Conservation (phyloP, 1,140 invertebrate genomes). For the Drosophila triauraria region DNA sequence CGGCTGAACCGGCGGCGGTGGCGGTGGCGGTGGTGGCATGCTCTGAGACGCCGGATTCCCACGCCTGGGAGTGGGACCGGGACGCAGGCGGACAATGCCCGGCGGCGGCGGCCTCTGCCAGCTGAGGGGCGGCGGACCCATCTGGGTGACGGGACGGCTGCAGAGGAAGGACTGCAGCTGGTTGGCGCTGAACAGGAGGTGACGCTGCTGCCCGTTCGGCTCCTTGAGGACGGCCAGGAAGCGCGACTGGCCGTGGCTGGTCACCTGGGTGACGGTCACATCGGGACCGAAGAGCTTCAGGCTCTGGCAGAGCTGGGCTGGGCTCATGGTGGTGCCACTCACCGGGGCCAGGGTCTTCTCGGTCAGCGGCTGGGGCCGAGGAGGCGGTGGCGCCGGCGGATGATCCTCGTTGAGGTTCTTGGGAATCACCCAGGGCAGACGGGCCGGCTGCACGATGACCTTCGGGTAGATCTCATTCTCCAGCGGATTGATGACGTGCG, state of each 20-base stretch:
- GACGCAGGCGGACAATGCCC: background rate
- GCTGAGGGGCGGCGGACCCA: background rate
- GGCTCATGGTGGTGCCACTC: background rate
- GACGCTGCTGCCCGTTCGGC: slow-evolving; percentile 1
- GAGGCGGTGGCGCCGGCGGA: background rate
- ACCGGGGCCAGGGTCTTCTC: too few species aligned
- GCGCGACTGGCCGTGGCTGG: background rate
- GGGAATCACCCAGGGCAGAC: slow-evolving; percentile 15
- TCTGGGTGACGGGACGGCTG: background rate
- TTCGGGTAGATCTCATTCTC: slow-evolving; percentile 34
- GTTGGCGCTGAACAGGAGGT: background rate
- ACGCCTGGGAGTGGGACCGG: background rate
- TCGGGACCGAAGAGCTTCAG: slow-evolving; percentile 22
- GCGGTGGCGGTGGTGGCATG: background rate
- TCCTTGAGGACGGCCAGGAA: slow-evolving; percentile 13
- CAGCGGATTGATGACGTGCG: slow-evolving; percentile 30
- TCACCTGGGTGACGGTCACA: slow-evolving; percentile 5
- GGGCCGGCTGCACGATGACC: slow-evolving; percentile 30
- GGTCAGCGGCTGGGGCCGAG: too few species aligned
- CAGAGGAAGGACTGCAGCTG: background rate
- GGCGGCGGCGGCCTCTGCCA: too few species aligned
- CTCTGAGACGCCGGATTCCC: background rate
- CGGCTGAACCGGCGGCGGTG: background rate
- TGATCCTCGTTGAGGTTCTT: background rate
- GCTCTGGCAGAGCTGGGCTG: background rate